Percentiles rank a stretch among this genome's conserved stretches.
Conservation (phyloP, 2,113 vertebrate species). For the Panurus biarmicus region DNA sequence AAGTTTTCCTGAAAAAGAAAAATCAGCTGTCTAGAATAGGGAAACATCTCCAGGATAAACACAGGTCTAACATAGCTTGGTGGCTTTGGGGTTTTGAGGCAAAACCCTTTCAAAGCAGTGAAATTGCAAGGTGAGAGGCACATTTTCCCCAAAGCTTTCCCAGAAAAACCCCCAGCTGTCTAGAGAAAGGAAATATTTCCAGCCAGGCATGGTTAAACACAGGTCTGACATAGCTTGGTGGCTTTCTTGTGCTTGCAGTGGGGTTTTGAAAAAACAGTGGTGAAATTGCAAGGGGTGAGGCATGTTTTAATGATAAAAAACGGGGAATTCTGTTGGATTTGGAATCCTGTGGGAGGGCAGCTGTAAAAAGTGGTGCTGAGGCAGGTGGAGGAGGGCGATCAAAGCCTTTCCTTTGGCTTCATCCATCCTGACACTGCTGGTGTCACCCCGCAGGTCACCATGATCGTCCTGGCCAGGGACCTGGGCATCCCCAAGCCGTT, state of each 20-base stretch:
- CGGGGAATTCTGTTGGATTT: accelerated
- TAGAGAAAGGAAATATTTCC: not conserved
- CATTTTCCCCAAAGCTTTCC: not conserved
- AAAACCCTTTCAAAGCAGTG: not conserved
- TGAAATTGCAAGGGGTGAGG: not conserved
- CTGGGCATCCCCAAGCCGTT: not conserved
- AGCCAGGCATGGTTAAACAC: not conserved
- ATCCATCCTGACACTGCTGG: accelerated
- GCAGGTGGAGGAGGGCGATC: not conserved
- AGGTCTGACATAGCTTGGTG: too few relatives aligned
- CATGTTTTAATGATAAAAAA: accelerated
- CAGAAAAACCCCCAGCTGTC: not conserved
- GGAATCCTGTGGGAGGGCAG: not conserved
- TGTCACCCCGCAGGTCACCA: not conserved
- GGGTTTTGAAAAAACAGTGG: accelerated
- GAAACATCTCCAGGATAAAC: not conserved
- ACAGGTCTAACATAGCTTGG: accelerated
- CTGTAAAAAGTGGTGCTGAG: accelerated
- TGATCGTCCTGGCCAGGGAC: not conserved
- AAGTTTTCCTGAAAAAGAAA: not conserved
- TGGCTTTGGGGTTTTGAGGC: not conserved
- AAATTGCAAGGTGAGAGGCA: not conserved
- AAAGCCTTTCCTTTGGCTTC: accelerated
- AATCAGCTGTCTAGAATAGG: not conserved
- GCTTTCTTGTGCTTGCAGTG: accelerated